Percentiles rank a stretch among this genome's conserved stretches.
These are phyloP conservation scores for Porites evermanni DNA, from an alignment of 92 coral and sea anemone genomes.

Conservation along the genomic window DNA sequence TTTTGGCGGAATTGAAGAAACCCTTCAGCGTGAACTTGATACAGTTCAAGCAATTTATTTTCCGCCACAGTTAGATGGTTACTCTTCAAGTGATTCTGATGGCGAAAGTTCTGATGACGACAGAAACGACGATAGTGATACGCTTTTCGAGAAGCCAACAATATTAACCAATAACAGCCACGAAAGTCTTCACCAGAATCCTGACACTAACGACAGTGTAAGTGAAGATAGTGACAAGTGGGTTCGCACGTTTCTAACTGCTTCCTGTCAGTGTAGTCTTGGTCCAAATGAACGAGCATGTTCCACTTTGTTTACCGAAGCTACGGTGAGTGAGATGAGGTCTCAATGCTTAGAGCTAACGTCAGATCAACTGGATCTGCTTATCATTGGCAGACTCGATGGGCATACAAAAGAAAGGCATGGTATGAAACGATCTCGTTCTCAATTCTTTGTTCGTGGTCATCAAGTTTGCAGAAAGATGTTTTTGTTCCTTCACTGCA, in stretches of 20 bases:
- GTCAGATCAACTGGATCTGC: slow-evolving; percentile 19
- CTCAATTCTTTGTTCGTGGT: slow-evolving; percentile 14
- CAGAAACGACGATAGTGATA: not conserved
- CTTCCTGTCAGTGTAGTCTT: slow-evolving; percentile 21
- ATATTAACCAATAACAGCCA: not conserved
- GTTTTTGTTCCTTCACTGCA: slow-evolving; percentile 22
- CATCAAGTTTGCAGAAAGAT: slow-evolving; percentile 14
- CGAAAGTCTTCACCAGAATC: slow-evolving; percentile 1
- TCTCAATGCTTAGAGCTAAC: slow-evolving; percentile 24
- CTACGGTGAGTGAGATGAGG: slow-evolving; percentile 16
- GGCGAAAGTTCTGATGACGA: slow-evolving; percentile 23
- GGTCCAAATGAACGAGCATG: slow-evolving; percentile 29
- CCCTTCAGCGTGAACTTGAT: slow-evolving; percentile 27
- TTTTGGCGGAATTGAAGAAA: slow-evolving; percentile 16
- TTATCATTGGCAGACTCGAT: slow-evolving; percentile 13
- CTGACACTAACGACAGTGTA: slow-evolving; percentile 9
- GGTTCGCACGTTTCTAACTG: not conserved
- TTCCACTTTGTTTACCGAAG: slow-evolving; percentile 30
- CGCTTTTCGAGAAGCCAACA: slow-evolving; percentile 10
- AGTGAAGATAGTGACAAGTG: slow-evolving; percentile 8
- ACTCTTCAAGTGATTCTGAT: slow-evolving; percentile 31
- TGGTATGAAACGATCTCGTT: slow-evolving; percentile 11
- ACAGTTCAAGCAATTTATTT: slow-evolving; percentile 20
- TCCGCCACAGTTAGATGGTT: not conserved
- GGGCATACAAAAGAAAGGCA: slow-evolving; percentile 14